These are phyloP conservation scores for Sebastolobus altivelis DNA, from an alignment of 2,797 vertebrate genomes.

Conservation along the genomic window DNA sequence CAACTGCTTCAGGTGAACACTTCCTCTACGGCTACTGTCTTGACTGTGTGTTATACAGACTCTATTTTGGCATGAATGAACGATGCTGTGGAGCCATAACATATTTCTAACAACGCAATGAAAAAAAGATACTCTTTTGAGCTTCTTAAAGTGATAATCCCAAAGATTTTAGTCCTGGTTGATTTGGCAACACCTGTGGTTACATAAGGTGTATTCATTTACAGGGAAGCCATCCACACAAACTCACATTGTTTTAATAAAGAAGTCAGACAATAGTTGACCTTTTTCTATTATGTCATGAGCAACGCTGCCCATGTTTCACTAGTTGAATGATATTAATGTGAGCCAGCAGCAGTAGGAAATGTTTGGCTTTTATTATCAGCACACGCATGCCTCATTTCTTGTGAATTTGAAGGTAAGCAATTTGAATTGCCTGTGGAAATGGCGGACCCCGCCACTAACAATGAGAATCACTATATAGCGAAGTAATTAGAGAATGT, in stretches of 20 bases:
- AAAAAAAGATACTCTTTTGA: neutral
- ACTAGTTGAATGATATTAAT: neutral
- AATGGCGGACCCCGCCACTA: neutral
- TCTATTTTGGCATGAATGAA: neutral
- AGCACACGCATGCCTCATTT: neutral
- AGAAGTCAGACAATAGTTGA: neutral
- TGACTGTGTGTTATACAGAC: neutral
- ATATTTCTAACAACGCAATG: neutral
- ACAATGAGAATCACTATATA: neutral
- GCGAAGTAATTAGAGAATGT: neutral
- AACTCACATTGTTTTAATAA: neutral
- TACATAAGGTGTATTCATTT: no score
- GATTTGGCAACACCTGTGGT: neutral
- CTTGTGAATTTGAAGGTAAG: neutral
- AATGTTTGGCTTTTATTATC: neutral
- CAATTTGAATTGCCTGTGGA: neutral
- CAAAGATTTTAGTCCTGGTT: neutral
- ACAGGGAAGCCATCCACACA: no score
- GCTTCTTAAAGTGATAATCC: neutral
- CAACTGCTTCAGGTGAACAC: slow-evolving; percentile 95
- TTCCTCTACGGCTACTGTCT: neutral
- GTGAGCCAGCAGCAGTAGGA: neutral
- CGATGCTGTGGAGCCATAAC: neutral
- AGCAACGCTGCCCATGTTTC: neutral
- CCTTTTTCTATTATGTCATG: neutral